phyloP scores from a whole-genome alignment of 2,888 invertebrate species.

The Julus scandinavius region DNA sequence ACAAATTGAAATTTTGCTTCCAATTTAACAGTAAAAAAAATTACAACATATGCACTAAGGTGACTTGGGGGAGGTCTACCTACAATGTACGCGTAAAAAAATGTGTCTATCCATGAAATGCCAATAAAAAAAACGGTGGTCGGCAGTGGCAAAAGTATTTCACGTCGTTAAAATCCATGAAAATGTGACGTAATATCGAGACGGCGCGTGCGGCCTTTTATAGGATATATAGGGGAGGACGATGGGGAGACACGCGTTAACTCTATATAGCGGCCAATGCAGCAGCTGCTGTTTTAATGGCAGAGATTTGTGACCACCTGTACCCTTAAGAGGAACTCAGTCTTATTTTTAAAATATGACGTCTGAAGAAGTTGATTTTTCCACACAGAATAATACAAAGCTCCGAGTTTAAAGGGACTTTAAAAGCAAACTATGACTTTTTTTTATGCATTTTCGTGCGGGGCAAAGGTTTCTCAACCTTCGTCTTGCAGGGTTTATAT shows the following conservation, averaged over 20 bases:
- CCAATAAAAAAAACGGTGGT: constrained; percentile 25
- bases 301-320: constrained; percentile 43
- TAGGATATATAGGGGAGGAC: background rate
- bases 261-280: background rate
- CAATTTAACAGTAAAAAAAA: constrained; percentile 12
- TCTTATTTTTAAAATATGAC: constrained; percentile 46
- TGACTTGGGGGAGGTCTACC: constrained; percentile 3
- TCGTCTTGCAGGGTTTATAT: background rate
- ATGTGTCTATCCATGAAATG: background rate
- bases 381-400: background rate
- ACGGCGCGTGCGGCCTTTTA: constrained; percentile 45
- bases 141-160: constrained; percentile 8
- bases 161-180: background rate
- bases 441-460: constrained; percentile 35
- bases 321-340: constrained; percentile 18
- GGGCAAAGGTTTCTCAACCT: constrained; percentile 31
- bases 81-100: background rate
- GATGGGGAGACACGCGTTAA: constrained; percentile 4
- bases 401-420: constrained; percentile 13
- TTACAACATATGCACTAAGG: background rate
- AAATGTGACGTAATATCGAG: constrained; percentile 40
- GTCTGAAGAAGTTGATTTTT: constrained; percentile 44
- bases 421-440: background rate
- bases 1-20: background rate
- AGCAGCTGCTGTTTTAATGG: constrained; percentile 43